Percentiles rank a stretch among this genome's conserved stretches.
Conservation (phyloP, 2,888 invertebrate species). For the Nysson spinosus region DNA sequence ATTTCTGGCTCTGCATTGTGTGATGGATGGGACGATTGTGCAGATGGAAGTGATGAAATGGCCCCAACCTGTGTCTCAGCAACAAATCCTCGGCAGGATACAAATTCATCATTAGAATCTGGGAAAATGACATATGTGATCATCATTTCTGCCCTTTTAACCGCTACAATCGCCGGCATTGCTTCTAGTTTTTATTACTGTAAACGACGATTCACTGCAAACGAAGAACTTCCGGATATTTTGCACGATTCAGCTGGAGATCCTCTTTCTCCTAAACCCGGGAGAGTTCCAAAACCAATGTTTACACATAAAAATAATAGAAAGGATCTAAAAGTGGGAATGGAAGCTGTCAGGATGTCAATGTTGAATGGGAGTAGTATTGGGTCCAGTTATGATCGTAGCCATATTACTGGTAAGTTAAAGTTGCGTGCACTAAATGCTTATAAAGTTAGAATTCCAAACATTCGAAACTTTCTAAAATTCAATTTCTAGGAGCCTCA, state of each 20-base stretch:
- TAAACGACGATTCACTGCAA: conserved; percentile 78
- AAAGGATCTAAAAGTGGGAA: conserved; percentile 70
- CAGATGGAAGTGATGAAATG: conserved; percentile 89
- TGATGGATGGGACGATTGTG: conserved; percentile 88
- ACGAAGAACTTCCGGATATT: conserved; percentile 79
- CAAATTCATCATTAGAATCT: conserved; percentile 61
- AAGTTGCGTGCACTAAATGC: background rate
- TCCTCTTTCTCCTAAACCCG: conserved; percentile 81
- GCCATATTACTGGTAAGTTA: conserved; percentile 83
- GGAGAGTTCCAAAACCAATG: conserved; percentile 74
- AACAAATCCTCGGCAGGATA: conserved; percentile 76
- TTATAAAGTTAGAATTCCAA: background rate
- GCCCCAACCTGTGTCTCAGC: conserved; percentile 81
- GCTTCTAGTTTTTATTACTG: conserved; percentile 80
- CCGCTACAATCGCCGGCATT: conserved; percentile 79
- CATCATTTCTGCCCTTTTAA: conserved; percentile 80
- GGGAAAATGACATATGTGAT: conserved; percentile 80
- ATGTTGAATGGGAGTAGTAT: conserved; percentile 82
- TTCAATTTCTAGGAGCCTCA: conserved; percentile 78
- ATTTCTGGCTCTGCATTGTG: conserved; percentile 84
- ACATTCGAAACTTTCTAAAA: background rate
- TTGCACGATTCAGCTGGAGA: conserved; percentile 83
- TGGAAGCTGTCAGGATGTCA: conserved; percentile 82
- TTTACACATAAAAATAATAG: conserved; percentile 73
- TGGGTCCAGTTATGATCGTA: conserved; percentile 84